Base-by-base conservation (phyloP, 2,113 vertebrate genomes). In the Oreochromis aureus region DNA sequence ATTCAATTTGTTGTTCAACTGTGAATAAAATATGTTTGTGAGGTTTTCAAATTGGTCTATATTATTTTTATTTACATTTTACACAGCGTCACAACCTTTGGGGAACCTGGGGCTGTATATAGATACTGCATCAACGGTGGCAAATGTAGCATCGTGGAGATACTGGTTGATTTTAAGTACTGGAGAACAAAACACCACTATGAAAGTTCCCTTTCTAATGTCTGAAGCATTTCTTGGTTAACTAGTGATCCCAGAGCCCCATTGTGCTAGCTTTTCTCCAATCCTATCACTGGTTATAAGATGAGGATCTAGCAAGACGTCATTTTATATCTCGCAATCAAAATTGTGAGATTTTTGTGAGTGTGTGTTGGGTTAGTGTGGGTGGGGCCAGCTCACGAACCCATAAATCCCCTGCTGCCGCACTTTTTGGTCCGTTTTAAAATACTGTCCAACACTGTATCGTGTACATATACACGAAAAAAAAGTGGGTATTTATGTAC, bases 321-420 rank as follows among this genome's bases (percentile, higher is more conserved):
- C 32, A 18, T 63, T 63, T 63, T 61, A 63, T 63, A 63, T 36
- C 59, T 34, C 3, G 3, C 9, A 34, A 63, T 63, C 30, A 39
- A 41, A 73, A 73, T 44, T 24, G 22, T 3, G 8, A 27, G 22
- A 46, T 76, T 11, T 48, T 48, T 19, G 22, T 1, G 6, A 27
- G 13, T 0, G 22, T 18, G 22, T 30, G 41, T 19, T 22, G 19
- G 34, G 34, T 69, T 41, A 19, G 19, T 27, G 19, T 41, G 63
- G 61, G 2, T 1, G 61, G 34, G 61, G 19, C 63, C 63, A 13
- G 36, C 3, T 7, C 11, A 41, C 4, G 0, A 22, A 71, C n/a
- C 7, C n/a, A 71, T 41, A 13, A 24, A 71, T 15, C 0, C 0
- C 63, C 36, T 0, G 0, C 5, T 41, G 12, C n/a, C 1, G 19